Percentiles rank a stretch among this genome's conserved stretches.
Conservation (phyloP, 2,888 invertebrate genomes). For the Agriotes lineatus region DNA sequence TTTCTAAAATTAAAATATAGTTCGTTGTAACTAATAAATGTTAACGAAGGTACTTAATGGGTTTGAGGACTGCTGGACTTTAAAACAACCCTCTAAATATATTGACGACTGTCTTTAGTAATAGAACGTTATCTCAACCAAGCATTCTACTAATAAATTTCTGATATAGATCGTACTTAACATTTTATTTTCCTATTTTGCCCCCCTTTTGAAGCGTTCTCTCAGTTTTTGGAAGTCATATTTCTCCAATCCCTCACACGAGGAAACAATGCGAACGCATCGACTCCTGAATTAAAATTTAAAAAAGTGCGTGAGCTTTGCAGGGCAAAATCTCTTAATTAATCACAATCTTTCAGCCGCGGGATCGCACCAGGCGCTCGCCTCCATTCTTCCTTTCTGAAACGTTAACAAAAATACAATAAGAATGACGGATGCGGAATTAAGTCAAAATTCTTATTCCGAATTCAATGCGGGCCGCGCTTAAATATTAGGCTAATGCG, state of each 20-base stretch:
- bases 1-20: neutral
- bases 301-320: too few species aligned
- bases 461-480: conserved; percentile 62
- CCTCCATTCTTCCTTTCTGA: neutral
- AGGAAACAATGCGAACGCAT: too few species aligned
- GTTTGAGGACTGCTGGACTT: conserved; percentile 49
- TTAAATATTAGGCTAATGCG: conserved; percentile 57
- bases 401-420: conserved; percentile 16
- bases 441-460: conserved; percentile 59
- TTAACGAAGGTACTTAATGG: conserved; percentile 18
- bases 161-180: conserved; percentile 60
- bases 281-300: too few species aligned
- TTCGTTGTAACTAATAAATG: too few species aligned
- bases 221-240: too few species aligned
- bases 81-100: conserved; percentile 50
- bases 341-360: neutral
- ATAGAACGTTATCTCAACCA: conserved; percentile 62
- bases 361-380: neutral
- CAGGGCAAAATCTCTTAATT: neutral
- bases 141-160: conserved; percentile 65
- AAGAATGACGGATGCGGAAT: conserved; percentile 37
- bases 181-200: conserved; percentile 45
- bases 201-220: conserved; percentile 27
- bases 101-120: conserved; percentile 60
- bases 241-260: too few species aligned